Evolutionary conservation across 2,888 invertebrate genomes (phyloP).

Genomic region (Synanthedon vespiformis): DNA sequence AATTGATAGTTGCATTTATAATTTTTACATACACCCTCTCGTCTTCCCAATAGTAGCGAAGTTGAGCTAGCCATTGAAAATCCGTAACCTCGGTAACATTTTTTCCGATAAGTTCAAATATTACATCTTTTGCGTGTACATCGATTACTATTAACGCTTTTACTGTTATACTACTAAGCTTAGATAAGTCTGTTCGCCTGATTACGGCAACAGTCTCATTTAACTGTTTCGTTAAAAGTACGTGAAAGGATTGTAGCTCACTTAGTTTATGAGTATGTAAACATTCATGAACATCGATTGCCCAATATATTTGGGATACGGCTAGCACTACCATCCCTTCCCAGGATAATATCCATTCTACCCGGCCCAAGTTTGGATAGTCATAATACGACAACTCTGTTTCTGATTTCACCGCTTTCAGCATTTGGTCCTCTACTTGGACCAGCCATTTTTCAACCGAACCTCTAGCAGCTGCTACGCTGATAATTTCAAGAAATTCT

Average conservation of each 20-base stretch:
- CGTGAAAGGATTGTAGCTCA: conserved; percentile 69
- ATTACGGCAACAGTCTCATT: conserved; percentile 81
- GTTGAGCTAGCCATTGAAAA: conserved; percentile 87
- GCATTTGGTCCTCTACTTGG: conserved; percentile 86
- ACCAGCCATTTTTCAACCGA: conserved; percentile 90
- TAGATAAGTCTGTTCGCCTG: conserved; percentile 75
- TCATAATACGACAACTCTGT: conserved; percentile 75
- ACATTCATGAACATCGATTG: conserved; percentile 78
- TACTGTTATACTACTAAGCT: conserved; percentile 80
- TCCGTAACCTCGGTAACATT: conserved; percentile 78
- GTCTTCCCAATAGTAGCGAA: conserved; percentile 84
- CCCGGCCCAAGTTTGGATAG: conserved; percentile 69
- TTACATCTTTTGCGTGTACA: conserved; percentile 87
- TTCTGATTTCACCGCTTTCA: conserved; percentile 77
- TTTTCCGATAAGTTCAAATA: conserved; percentile 73
- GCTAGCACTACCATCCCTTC: conserved; percentile 87
- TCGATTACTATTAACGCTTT: conserved; percentile 87
- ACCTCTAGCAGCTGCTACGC: conserved; percentile 79
- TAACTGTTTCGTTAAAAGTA: conserved; percentile 72
- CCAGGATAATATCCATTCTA: conserved; percentile 81
- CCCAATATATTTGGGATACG: conserved; percentile 87
- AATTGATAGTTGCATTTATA: conserved; percentile 82
- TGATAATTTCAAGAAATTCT: conserved; percentile 71
- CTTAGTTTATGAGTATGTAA: conserved; percentile 70
- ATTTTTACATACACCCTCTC: conserved; percentile 78